Percentiles rank a stretch among this genome's conserved stretches.
Conservation (phyloP, 1,140 invertebrate genomes). For the Conus betulinus region DNA sequence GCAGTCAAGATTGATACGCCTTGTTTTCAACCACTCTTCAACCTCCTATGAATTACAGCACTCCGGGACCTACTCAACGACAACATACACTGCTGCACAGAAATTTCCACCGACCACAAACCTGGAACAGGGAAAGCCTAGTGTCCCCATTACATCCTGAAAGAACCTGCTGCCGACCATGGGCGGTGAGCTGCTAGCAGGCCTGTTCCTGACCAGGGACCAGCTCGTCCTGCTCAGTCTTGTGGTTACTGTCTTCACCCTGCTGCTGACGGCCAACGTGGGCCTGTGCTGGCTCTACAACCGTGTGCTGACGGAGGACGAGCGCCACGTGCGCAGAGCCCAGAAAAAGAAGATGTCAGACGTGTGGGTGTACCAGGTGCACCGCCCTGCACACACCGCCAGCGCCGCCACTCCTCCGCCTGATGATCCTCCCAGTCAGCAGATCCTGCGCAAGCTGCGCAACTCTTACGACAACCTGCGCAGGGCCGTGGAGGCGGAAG, state of each 20-base stretch:
- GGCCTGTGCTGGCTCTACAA: constrained; percentile 11
- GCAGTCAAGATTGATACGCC: too few species aligned
- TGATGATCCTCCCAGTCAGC: not conserved
- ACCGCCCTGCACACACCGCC: not conserved
- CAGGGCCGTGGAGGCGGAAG: not conserved
- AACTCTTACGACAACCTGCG: constrained; percentile 19
- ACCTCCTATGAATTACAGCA: too few species aligned
- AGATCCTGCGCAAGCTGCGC: constrained; percentile 24
- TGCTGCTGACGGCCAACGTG: constrained; percentile 5
- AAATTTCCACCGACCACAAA: too few species aligned
- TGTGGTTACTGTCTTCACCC: not conserved
- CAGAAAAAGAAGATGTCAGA: constrained; percentile 30
- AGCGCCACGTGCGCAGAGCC: not conserved
- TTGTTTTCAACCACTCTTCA: too few species aligned
- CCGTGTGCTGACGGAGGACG: not conserved
- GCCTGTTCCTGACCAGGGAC: not conserved
- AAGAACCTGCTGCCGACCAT: too few species aligned
- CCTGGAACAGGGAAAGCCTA: too few species aligned
- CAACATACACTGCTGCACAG: too few species aligned
- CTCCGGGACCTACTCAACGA: too few species aligned
- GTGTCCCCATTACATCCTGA: too few species aligned
- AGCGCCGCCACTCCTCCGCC: not conserved
- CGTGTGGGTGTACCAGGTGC: constrained; percentile 36
- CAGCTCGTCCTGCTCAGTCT: not conserved
- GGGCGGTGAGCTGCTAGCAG: too few species aligned